Evolutionary conservation across 2,888 invertebrate genomes (phyloP).

Genomic region (Nipponacmea schrenckii): DNA sequence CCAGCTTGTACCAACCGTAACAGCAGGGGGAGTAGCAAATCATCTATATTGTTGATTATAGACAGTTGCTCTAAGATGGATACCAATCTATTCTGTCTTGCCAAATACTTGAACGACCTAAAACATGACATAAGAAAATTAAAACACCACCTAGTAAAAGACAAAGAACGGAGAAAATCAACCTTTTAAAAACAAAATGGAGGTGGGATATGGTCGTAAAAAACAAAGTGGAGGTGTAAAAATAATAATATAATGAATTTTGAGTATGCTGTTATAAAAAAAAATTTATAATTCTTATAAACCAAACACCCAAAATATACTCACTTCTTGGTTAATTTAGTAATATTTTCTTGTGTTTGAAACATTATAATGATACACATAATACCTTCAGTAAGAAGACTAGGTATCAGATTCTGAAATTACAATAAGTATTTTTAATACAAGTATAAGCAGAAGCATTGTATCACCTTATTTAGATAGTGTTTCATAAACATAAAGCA

Average conservation of each 20-base stretch:
- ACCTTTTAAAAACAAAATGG: too few relatives aligned
- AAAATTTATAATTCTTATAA: not conserved
- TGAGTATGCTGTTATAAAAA: too few relatives aligned
- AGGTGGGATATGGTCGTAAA: too few relatives aligned
- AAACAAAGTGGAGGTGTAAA: too few relatives aligned
- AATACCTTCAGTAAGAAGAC: constrained; percentile 75
- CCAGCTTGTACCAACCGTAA: constrained; percentile 53
- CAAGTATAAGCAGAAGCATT: too few relatives aligned
- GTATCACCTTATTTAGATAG: too few relatives aligned
- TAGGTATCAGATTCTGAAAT: constrained; percentile 67
- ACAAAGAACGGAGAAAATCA: too few relatives aligned
- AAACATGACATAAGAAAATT: constrained; percentile 9
- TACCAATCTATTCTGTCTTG: constrained; percentile 47
- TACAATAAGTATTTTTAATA: not conserved
- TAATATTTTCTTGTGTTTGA: constrained; percentile 73
- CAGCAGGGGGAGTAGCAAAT: constrained; percentile 45
- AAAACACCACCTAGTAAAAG: too few relatives aligned
- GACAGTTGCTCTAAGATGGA: constrained; percentile 44
- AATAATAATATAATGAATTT: too few relatives aligned
- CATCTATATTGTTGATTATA: constrained; percentile 39
- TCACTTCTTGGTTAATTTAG: constrained; percentile 56
- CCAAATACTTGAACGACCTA: constrained; percentile 54
- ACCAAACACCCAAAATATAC: constrained; percentile 13
- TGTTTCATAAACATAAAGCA: not conserved
- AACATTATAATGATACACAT: constrained; percentile 78